Conservation (phyloP, 2,888 invertebrate species). For the Mechanitis mazaeus region DNA sequence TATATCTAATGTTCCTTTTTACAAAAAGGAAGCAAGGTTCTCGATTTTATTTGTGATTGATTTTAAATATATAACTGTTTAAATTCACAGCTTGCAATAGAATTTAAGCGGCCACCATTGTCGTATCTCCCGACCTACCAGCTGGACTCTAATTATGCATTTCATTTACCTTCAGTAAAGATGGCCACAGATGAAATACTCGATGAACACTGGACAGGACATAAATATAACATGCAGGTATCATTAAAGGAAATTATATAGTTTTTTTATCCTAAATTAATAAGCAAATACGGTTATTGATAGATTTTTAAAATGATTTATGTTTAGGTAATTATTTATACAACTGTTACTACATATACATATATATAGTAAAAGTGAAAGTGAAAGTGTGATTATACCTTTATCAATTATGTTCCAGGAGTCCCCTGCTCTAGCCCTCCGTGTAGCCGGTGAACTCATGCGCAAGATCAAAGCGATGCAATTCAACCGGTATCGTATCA, state of each 20-base stretch:
- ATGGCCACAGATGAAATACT: constrained; percentile 39
- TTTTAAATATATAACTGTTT: background rate
- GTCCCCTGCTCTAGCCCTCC: constrained; percentile 42
- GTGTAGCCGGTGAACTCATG: constrained; percentile 53
- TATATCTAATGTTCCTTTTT: background rate
- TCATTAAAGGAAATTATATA: background rate
- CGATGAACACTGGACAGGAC: constrained; percentile 47
- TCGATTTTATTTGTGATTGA: no score
- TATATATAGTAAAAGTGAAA: no score
- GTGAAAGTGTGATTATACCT: no score
- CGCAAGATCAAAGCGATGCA: constrained; percentile 44
- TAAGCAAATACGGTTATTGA: no score
- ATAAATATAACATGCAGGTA: constrained; percentile 58
- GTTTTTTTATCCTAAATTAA: no score
- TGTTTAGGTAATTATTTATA: no score
- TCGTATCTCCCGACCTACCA: constrained; percentile 55
- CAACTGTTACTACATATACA: no score
- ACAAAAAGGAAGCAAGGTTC: background rate
- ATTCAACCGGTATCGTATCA: constrained; percentile 56
- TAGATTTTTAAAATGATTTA: no score
- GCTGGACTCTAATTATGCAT: constrained; percentile 42
- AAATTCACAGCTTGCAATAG: constrained; percentile 47
- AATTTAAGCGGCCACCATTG: constrained; percentile 56
- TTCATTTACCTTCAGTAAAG: constrained; percentile 39
- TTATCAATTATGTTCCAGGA: constrained; percentile 27